Percentiles rank a stretch among this genome's conserved stretches.
Evolutionary conservation across 2,888 invertebrate species (phyloP).

Genomic region (Drosophila suboccidentalis): DNA sequence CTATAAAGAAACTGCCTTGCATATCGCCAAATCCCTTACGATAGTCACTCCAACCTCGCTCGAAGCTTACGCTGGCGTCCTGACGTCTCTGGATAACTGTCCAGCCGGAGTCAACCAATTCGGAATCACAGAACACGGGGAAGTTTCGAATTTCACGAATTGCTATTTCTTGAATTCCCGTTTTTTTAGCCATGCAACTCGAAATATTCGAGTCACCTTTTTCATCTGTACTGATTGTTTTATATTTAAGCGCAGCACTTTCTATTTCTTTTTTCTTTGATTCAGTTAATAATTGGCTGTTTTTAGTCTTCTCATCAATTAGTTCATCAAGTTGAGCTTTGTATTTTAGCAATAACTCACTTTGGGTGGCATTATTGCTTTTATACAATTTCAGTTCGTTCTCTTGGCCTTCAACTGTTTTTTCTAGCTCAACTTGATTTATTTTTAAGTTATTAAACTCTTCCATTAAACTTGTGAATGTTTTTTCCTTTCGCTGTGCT

Average conservation of each 20-base stretch:
- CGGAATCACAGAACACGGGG: conserved; percentile 8
- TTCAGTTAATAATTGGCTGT: too few species aligned
- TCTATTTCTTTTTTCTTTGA: neutral
- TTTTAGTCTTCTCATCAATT: neutral
- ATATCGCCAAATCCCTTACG: conserved; percentile 18
- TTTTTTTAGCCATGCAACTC: neutral
- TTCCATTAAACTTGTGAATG: neutral
- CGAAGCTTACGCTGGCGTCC: conserved; percentile 15
- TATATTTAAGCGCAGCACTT: neutral
- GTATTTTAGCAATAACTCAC: neutral
- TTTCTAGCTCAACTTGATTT: neutral
- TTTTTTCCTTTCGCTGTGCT: neutral
- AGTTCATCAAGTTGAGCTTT: neutral
- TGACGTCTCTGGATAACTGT: conserved; percentile 32
- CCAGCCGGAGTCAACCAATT: conserved; percentile 7
- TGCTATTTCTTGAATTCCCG: neutral
- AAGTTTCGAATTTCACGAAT: neutral
- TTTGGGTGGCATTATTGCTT: neutral
- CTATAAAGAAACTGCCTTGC: conserved; percentile 16
- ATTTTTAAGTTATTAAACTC: neutral
- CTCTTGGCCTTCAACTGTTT: neutral
- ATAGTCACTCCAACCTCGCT: conserved; percentile 20
- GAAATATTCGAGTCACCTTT: neutral
- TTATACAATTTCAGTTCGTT: neutral
- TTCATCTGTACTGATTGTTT: too few species aligned